Conservation (phyloP, 2,888 invertebrate species). For the Tinea pellionella region DNA sequence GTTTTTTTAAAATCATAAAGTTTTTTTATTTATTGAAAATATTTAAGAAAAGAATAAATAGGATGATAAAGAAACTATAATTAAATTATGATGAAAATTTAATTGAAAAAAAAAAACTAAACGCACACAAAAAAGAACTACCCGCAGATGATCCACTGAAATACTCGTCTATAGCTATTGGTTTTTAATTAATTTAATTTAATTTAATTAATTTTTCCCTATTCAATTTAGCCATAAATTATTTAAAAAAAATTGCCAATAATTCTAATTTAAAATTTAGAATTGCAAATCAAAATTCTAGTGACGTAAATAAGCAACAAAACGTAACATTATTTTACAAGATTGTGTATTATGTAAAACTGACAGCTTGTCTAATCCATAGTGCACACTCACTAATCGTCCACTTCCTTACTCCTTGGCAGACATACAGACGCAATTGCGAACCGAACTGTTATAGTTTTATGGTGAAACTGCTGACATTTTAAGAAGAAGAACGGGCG, state of each 20-base stretch:
- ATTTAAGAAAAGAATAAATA: too few relatives aligned
- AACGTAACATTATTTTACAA: not conserved
- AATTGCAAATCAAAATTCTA: not conserved
- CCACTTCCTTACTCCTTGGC: not conserved
- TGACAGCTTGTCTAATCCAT: not conserved
- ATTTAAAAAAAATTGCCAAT: not conserved
- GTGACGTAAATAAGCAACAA: not conserved
- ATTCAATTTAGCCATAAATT: too few relatives aligned
- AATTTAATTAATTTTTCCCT: too few relatives aligned
- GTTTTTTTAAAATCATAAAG: too few relatives aligned
- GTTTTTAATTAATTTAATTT: too few relatives aligned
- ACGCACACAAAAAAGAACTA: too few relatives aligned
- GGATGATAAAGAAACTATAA: too few relatives aligned
- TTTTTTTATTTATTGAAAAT: too few relatives aligned
- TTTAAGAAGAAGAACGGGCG: slow-evolving; percentile 43
- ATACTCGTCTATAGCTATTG: too few relatives aligned
- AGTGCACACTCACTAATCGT: not conserved
- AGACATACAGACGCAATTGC: not conserved
- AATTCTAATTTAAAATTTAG: not conserved
- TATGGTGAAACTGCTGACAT: slow-evolving; percentile 49
- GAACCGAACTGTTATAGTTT: slow-evolving; percentile 34
- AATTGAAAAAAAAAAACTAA: too few relatives aligned
- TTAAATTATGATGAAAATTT: too few relatives aligned
- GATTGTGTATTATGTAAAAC: not conserved
- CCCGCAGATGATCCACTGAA: too few relatives aligned